Conservation (phyloP, 2,888 invertebrate species). For the Ganaspis brasiliensis region DNA sequence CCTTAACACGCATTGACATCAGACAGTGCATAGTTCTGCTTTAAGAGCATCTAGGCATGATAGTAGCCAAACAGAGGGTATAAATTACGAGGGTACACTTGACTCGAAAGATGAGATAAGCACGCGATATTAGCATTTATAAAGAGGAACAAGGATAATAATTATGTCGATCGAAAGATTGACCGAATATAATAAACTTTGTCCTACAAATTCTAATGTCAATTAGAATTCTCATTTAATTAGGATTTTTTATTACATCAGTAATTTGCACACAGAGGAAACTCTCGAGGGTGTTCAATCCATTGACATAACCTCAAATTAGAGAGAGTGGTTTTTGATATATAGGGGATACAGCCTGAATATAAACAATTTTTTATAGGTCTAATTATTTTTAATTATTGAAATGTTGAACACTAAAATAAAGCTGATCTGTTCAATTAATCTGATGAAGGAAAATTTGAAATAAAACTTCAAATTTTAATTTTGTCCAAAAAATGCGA, state of each 20-base stretch:
- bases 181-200: conserved; percentile 12
- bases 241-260: background rate
- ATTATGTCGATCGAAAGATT: conserved; percentile 14
- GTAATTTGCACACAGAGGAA: too few relatives aligned
- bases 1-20: conserved; percentile 8
- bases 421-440: too few relatives aligned
- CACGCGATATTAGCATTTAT: conserved; percentile 36
- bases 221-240: background rate
- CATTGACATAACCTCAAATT: too few relatives aligned
- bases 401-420: too few relatives aligned
- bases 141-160: conserved; percentile 26
- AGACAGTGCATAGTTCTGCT: conserved; percentile 20
- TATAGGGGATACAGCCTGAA: too few relatives aligned
- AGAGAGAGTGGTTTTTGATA: too few relatives aligned
- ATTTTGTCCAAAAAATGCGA: too few relatives aligned
- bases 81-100: conserved; percentile 24
- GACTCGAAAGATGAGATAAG: background rate
- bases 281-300: too few relatives aligned
- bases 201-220: background rate
- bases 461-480: too few relatives aligned
- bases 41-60: conserved; percentile 23
- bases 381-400: too few relatives aligned
- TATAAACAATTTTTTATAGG: too few relatives aligned
- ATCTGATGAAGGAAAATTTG: too few relatives aligned
- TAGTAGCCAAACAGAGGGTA: conserved; percentile 14